phyloP scores from a whole-genome alignment of 2,113 vertebrate genomes.

The zebrafish (Danio rerio) region GRCz12tu NC_133197.1:16565001-16565500 shows the following conservation, averaged over 20 bases:
- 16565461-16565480: slow-evolving; percentile 76
- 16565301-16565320: slow-evolving; percentile 6
- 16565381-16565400: background rate
- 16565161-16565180: background rate
- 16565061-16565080: too few relatives aligned
- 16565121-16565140: too few relatives aligned
- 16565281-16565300: background rate
- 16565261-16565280: slow-evolving; percentile 27
- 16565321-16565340: slow-evolving; percentile 12
- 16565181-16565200: background rate
- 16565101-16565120: too few relatives aligned
- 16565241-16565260: background rate
- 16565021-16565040: background rate
- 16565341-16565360: slow-evolving; percentile 24
- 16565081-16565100: too few relatives aligned
- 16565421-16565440: slow-evolving; percentile 61
- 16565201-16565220: background rate
- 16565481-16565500: slow-evolving; percentile 72
- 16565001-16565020: background rate
- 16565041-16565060: background rate
- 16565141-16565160: too few relatives aligned
- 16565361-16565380: background rate
- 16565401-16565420: slow-evolving; percentile 1
- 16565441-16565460: slow-evolving; percentile 69
- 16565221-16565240: background rate